These are phyloP conservation scores for Tipula vernalis DNA, from an alignment of 2,888 invertebrate genomes.

Conservation along the genomic window DNA sequence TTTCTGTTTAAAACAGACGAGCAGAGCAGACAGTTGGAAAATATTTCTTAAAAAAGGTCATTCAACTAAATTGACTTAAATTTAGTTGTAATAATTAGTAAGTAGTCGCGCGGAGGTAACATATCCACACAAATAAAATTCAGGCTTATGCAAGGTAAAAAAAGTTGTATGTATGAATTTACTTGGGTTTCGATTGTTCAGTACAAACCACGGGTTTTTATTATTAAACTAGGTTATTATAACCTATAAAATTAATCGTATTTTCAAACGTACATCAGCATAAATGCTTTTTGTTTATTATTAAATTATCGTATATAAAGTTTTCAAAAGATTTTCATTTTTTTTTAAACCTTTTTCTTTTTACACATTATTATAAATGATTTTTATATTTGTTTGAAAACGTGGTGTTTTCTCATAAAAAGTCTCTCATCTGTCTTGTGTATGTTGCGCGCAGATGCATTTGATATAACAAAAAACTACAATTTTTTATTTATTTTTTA, in stretches of 20 bases:
- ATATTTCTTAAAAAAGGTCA: neutral
- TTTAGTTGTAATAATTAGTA: neutral
- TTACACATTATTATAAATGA: neutral
- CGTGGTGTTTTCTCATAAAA: slow-evolving; percentile 1
- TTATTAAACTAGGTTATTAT: neutral
- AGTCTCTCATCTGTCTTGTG: neutral
- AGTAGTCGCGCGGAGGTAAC: neutral
- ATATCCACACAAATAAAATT: neutral
- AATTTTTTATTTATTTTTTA: neutral
- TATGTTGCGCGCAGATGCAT: neutral
- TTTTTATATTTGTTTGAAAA: neutral
- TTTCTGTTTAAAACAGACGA: neutral
- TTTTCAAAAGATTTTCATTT: neutral
- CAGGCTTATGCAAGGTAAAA: too few relatives aligned
- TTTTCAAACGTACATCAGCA: too few relatives aligned
- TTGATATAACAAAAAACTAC: neutral
- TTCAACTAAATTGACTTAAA: neutral
- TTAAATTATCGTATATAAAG: neutral
- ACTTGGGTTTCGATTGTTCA: neutral
- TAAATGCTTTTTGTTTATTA: neutral
- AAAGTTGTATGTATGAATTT: too few relatives aligned
- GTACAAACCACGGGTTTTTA: neutral
- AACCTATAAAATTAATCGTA: neutral
- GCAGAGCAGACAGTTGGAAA: neutral
- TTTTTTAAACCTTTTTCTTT: neutral